Percentiles rank a stretch among this genome's conserved stretches.
phyloP scores from a whole-genome alignment of 1,140 invertebrate genomes.

The Bombus breviceps region DNA sequence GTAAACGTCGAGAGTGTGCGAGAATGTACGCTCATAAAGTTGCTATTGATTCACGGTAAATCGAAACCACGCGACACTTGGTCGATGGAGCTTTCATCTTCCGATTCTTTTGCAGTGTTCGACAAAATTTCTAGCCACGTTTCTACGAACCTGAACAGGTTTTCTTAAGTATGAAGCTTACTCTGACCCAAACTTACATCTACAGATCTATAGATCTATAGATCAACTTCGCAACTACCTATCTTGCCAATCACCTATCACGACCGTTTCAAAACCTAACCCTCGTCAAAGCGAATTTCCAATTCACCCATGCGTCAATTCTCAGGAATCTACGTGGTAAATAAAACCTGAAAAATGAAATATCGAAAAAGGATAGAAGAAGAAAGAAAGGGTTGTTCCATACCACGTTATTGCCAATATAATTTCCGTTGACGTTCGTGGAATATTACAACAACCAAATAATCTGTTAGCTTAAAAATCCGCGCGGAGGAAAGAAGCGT shows the following conservation, averaged over 20 bases:
- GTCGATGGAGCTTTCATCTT: too few species aligned
- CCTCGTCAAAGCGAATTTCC: slow-evolving; percentile 3
- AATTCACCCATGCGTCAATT: too few species aligned
- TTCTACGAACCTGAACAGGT: neutral
- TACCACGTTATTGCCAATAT: neutral
- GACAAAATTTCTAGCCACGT: neutral
- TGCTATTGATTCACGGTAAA: neutral
- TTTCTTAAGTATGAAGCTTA: neutral
- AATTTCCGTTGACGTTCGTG: too few species aligned
- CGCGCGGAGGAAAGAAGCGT: neutral
- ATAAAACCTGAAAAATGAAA: too few species aligned
- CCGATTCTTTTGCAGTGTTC: neutral
- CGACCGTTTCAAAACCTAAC: neutral
- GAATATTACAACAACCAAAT: neutral
- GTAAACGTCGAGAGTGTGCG: neutral
- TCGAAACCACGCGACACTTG: neutral
- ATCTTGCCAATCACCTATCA: neutral
- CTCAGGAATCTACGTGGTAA: neutral
- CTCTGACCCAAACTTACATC: neutral
- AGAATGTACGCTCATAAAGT: neutral
- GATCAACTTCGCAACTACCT: neutral
- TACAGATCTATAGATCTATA: neutral
- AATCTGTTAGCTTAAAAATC: neutral
- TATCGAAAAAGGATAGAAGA: too few species aligned
- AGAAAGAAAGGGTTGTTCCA: neutral